These are phyloP conservation scores for Falco columbarius DNA, from an alignment of 2,797 vertebrate species.

Conservation along the genomic window DNA sequence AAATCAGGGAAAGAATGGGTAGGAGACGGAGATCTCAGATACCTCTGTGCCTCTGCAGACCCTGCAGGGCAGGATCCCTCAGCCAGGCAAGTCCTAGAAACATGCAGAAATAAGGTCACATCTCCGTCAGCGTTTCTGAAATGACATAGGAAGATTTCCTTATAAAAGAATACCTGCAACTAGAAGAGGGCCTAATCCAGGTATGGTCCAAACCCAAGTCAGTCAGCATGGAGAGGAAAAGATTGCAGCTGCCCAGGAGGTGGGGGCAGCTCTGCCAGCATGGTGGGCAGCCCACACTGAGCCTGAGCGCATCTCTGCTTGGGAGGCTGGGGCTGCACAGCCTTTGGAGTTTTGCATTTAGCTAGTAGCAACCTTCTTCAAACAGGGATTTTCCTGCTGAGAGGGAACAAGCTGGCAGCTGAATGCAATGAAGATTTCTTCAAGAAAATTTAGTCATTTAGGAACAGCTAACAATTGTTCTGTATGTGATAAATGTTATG, in stretches of 20 bases:
- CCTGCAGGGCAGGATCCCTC: background rate
- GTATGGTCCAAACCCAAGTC: background rate
- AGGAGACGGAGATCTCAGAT: background rate
- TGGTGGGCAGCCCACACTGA: accelerated
- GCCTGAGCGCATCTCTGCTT: background rate
- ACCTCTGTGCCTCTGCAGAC: background rate
- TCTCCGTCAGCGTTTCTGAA: background rate
- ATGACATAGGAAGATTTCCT: background rate
- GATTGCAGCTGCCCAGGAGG: background rate
- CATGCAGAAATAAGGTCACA: background rate
- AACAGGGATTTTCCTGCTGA: background rate
- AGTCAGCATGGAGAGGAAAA: background rate
- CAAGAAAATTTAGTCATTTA: background rate
- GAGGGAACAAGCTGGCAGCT: background rate
- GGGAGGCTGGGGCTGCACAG: background rate
- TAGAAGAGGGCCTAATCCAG: background rate
- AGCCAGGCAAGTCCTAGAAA: background rate
- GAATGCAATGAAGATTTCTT: background rate
- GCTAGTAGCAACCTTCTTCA: background rate
- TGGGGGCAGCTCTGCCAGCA: background rate
- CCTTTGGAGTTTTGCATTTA: background rate
- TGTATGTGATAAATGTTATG: background rate
- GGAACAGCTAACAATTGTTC: background rate
- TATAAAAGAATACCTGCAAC: background rate
- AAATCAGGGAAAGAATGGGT: background rate